phyloP scores from a whole-genome alignment of 2,113 vertebrate species.

The Fukomys damarensis region DNA sequence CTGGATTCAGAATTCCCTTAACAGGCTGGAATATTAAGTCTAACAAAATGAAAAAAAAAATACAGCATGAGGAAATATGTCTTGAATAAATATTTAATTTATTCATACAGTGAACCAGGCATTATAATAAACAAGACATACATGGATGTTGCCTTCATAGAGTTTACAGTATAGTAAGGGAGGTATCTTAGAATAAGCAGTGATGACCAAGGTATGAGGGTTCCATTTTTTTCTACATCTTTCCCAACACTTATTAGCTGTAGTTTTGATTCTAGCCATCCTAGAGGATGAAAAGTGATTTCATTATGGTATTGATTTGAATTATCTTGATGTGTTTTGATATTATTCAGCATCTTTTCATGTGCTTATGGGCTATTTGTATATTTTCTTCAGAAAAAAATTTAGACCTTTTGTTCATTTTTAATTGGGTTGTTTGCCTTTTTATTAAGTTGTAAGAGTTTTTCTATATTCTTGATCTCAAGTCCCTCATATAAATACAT shows the following conservation, averaged over 20 bases:
- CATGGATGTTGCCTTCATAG: background rate
- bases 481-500: background rate
- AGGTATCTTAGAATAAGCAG: background rate
- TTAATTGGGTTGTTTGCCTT: background rate
- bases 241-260: background rate
- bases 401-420: background rate
- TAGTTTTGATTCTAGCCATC: background rate
- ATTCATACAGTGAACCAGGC: background rate
- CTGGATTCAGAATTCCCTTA: slow-evolving; percentile 36
- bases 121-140: slow-evolving; percentile 20
- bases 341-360: background rate
- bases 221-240: background rate
- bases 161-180: background rate
- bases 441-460: background rate
- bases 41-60: background rate
- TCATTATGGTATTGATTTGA: slow-evolving; percentile 4
- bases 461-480: background rate
- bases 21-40: background rate
- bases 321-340: background rate
- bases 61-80: background rate
- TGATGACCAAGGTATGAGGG: background rate
- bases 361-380: background rate
- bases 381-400: slow-evolving; percentile 5
- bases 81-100: slow-evolving; percentile 46
- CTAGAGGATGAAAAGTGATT: background rate